Base-by-base conservation (phyloP, 1,140 invertebrate genomes). In the Varroa destructor region DNA sequence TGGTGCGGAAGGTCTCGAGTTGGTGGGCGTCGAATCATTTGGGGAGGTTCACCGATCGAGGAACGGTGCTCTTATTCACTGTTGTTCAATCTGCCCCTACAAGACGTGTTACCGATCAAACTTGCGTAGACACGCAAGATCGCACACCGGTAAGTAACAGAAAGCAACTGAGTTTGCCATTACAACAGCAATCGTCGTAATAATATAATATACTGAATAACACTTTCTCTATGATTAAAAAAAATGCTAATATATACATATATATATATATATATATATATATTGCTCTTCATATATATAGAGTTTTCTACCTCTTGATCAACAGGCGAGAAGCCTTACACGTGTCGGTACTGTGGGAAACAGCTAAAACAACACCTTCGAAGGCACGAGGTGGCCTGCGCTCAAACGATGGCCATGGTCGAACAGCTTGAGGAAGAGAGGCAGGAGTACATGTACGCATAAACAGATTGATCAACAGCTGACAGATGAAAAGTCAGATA, bases 241-340 rank as follows among this genome's bases (percentile, higher is more conserved):
- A 25, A 25, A 25, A 25, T 25, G 25, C 25, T 25, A 51, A 8
- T 51, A 8, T 51, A 51, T 51, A 51, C 8, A 51, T 51, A 51
- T 51, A 51, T n/a, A n/a, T n/a, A n/a, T 8, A 51, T 51, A 8
- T 51, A 8, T 51, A 51, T 51, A 8, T 51, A 51, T 51, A 51
- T 8, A 8, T 51, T 25, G 25, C 25, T 51, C 8, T 3, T 8
- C 46, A 0, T 8, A 51, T 51, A 8, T 5, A 8, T 8, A 51
- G 4, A 8, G 8, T 51, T 8, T 51, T 51, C 3, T 51, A 5
- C 3, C 6, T 58, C 40, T 58, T 3, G 6, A 5, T 67, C 46
- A 14, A 12, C 36, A 67, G 61, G 61, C 36, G 61, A 67, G 36
- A 67, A 67, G 36, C 61, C 61, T 40, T 67, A 67, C 37, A 67